These are phyloP conservation scores for Hydrozoanthus tunicans DNA, from an alignment of 64 coral and sea anemone species.

Conservation along the genomic window DNA sequence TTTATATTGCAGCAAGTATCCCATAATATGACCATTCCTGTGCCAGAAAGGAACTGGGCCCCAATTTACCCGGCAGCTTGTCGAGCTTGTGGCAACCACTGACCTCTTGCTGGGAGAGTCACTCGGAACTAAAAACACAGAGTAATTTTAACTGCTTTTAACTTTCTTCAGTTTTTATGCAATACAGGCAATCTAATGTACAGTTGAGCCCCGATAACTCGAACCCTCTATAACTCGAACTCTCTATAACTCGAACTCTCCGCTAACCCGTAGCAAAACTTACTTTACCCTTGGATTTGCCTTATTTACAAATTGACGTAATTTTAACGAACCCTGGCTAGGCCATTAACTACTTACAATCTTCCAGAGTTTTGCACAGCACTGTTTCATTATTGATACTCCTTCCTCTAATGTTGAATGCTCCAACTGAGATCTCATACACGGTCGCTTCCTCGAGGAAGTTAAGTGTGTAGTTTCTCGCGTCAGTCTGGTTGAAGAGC, in stretches of 20 bases:
- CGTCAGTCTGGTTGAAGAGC: not conserved
- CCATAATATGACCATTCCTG: conserved; percentile 41
- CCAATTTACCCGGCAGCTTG: conserved; percentile 27
- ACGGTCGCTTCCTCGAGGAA: conserved; percentile 11
- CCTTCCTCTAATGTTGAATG: not conserved
- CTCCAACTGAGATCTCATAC: conserved; percentile 33
- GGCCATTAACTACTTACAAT: not conserved
- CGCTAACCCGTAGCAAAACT: too few relatives aligned
- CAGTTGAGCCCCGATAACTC: too few relatives aligned
- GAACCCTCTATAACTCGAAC: too few relatives aligned
- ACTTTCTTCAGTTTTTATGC: not conserved
- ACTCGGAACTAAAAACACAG: conserved; percentile 28
- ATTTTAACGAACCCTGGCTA: too few relatives aligned
- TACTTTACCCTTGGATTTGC: too few relatives aligned
- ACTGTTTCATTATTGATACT: not conserved
- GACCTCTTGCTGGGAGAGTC: conserved; percentile 45
- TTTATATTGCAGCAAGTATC: conserved; percentile 58
- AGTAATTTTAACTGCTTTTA: too few relatives aligned
- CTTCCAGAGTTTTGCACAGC: conserved; percentile 23
- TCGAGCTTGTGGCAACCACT: conserved; percentile 15
- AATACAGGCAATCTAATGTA: too few relatives aligned
- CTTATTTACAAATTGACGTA: too few relatives aligned
- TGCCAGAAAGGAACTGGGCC: conserved; percentile 18
- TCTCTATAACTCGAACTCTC: too few relatives aligned
- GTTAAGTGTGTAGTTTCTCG: not conserved